Evolutionary conservation across 2,797 vertebrate genomes (phyloP), one percentile per base, ranked within the genome.

Genomic region (Sebastes nivosus): DNA sequence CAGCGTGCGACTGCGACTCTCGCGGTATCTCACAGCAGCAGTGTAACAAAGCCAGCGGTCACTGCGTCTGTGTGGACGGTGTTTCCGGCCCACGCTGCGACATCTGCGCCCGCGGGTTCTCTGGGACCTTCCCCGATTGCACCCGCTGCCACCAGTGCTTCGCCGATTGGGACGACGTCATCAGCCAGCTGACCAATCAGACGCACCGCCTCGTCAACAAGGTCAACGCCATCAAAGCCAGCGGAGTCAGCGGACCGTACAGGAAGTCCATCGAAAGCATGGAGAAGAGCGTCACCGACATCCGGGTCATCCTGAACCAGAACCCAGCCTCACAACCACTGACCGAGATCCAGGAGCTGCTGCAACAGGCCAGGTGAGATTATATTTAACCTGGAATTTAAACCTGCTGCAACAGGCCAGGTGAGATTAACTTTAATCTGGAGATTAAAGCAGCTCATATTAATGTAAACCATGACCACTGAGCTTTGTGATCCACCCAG

Each of bases 71-170:
- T n/a, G 83, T 93, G 3, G 96, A 97, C 13, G 97, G 98, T 0
- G 95, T 99, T 4, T 96, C 98, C 4, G 98, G 96, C 0, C 94
- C 91, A 0, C 96, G 93, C 58, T 99, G 99, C 0, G 96, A 99
- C 71, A 91, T 87, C 75, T 99, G 99, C 24, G 97, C 98, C 2
- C 95, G 98, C 1, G 98, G 99, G 1, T 99, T 95, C 93, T 97
- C 96, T 0, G 99, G 99, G 2, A 91, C 93, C 38, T 99, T 99
- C 84, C 99, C 99, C 0, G 87, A 97, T 86, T 99, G 99, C 1
- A 73, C 79, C 2, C 97, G 96, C 0, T 99, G 99, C 90, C 99
- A 99, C 88, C 95, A 97, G 91, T 99, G 99, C 92, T 99, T 99
- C 0, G 89, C 96, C 0, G 95, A 98, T 24, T 99, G 99, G 99